Evolutionary conservation across 2,113 vertebrate species (phyloP).

Genomic region (Tyrannus savana): DNA sequence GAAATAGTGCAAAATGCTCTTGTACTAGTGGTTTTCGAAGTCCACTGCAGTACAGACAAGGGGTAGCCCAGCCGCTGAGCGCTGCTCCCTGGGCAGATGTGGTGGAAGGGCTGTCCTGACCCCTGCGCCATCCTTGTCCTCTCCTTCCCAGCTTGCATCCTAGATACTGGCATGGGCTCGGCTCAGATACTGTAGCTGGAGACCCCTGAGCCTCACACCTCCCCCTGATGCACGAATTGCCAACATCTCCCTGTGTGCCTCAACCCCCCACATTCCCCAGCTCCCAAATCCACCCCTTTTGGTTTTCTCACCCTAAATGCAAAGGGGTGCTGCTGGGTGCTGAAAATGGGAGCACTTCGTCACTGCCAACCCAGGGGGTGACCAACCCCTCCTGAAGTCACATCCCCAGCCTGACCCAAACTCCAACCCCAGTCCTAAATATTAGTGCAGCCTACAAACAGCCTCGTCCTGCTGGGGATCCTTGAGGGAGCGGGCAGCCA

Average conservation of each 20-base stretch:
- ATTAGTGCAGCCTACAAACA: constrained; percentile 19
- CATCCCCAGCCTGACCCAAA: neutral
- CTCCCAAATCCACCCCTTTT: neutral
- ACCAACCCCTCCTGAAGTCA: neutral
- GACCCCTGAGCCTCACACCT: neutral
- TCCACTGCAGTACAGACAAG: constrained; percentile 71
- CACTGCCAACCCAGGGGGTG: neutral
- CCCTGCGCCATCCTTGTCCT: neutral
- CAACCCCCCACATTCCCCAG: neutral
- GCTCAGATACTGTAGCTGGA: neutral
- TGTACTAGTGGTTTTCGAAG: constrained; percentile 82
- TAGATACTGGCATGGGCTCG: accelerated
- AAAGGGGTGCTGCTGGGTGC: neutral
- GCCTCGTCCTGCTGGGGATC: neutral
- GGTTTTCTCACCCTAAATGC: neutral
- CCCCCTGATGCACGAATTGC: neutral
- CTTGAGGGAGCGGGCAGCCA: neutral
- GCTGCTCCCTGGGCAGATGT: neutral
- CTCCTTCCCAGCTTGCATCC: neutral
- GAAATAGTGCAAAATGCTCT: constrained; percentile 78
- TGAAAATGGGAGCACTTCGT: neutral
- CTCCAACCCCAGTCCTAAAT: neutral
- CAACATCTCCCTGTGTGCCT: neutral
- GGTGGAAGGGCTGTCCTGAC: constrained; percentile 2
- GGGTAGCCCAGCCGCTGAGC: constrained; percentile 26